Evolutionary conservation across 2,113 vertebrate species (phyloP), one percentile per base, ranked within the genome.

Genomic region (Myiozetetes cayanensis): DNA sequence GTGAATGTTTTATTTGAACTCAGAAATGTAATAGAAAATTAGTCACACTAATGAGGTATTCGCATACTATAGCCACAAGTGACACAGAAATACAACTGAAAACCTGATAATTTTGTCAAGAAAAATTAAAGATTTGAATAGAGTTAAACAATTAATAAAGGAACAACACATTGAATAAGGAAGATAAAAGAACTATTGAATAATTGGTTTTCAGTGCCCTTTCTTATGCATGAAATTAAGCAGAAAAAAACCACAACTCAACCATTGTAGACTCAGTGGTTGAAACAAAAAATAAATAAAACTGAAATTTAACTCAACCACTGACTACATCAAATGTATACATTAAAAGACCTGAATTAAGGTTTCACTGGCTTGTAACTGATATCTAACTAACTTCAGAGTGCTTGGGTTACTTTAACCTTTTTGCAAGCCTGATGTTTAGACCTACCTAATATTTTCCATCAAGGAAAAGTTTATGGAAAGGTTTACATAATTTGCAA

Each of bases 71-170:
- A 30, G 21, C 23, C 49, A 52, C 14, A 72, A 73, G 21, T 33
- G 27, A 21, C 39, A 43, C 23, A 76, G 53, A 76, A 90, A 79
- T 12, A 7, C 47, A 85, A 75, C 10, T 2, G 0, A 0, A 0
- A 67, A 65, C 80, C 43, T 46, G 22, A 8, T 68, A 44, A 59
- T 73, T 86, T 75, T 68, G 23, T 55, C 25, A 66, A 35, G 37
- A 92, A 85, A 88, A 82, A 44, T 30, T 43, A 65, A 72, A 11
- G 13, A 19, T 61, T 84, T 87, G 5, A 61, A 24, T 47, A 62
- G 14, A 59, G 4, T 76, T 67, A 62, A 71, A n/a, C 31, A 43
- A 66, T 62, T 70, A 66, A 58, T 68, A 61, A 65, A 74, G 22
- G 16, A 68, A 33, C 33, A 68, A 28, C 8, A 35, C 14, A 21